phyloP scores from a whole-genome alignment of 2,113 vertebrate genomes.

The Hucho hucho region DNA sequence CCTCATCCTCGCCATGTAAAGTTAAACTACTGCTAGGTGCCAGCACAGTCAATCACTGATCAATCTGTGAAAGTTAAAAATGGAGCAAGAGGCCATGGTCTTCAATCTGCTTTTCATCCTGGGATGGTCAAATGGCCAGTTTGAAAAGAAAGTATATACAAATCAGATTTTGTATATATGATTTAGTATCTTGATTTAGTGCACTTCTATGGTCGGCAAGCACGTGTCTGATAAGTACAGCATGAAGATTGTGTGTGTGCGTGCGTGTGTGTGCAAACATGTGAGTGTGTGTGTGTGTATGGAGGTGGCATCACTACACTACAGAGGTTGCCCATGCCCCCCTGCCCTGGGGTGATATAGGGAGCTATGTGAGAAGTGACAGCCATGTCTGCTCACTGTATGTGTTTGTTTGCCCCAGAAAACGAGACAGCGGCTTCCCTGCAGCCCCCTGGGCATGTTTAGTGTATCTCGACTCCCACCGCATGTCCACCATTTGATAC shows the following conservation, averaged over 20 bases:
- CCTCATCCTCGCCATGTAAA: slow-evolving; percentile 67
- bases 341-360: slow-evolving; percentile 60
- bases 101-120: slow-evolving; percentile 57
- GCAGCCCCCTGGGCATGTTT: slow-evolving; percentile 68
- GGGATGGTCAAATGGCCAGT: slow-evolving; percentile 43
- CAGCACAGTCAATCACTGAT: slow-evolving; percentile 63
- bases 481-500: slow-evolving; percentile 65
- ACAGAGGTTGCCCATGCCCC: slow-evolving; percentile 50
- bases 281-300: slow-evolving; percentile 7
- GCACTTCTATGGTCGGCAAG: background rate
- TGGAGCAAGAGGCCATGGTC: slow-evolving; percentile 49
- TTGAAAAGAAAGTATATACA: background rate
- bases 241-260: slow-evolving; percentile 1
- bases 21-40: slow-evolving; percentile 67
- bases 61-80: slow-evolving; percentile 69
- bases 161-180: background rate
- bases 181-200: background rate
- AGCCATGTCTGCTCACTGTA: slow-evolving; percentile 77
- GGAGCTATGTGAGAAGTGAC: slow-evolving; percentile 75
- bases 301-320: slow-evolving; percentile 33
- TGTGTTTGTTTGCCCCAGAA: slow-evolving; percentile 72
- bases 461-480: slow-evolving; percentile 57
- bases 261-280: slow-evolving; percentile 13
- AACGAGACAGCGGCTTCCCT: slow-evolving; percentile 67
- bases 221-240: slow-evolving; percentile 5